Evolutionary conservation across 2,113 vertebrate genomes (phyloP).

Genomic region (Piprites chloris): DNA sequence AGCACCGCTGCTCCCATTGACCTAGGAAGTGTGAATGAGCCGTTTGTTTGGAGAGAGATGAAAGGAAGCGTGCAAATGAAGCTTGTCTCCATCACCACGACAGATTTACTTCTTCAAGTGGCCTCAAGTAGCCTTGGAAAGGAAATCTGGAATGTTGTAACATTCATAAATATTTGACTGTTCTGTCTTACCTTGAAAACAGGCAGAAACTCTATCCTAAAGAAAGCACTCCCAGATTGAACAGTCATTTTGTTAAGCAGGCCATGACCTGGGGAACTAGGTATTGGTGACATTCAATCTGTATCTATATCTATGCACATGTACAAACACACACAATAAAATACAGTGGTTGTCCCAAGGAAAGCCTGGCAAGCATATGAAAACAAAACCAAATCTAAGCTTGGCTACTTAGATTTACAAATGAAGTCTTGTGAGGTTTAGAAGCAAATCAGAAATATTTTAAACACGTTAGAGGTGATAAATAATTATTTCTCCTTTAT

Average conservation of each 20-base stretch:
- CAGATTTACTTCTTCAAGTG: slow-evolving; percentile 68
- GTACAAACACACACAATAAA: slow-evolving; percentile 43
- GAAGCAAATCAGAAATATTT: not conserved
- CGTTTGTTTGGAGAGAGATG: slow-evolving; percentile 56
- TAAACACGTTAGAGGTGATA: not conserved
- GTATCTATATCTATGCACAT: slow-evolving; percentile 28
- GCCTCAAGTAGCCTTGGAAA: slow-evolving; percentile 63
- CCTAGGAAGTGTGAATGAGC: slow-evolving; percentile 64
- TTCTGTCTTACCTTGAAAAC: slow-evolving; percentile 67
- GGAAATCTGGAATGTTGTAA: slow-evolving; percentile 67
- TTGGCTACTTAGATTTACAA: not conserved
- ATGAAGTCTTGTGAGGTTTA: not conserved
- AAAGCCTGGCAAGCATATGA: not conserved
- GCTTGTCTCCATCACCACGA: slow-evolving; percentile 59
- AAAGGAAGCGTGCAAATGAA: slow-evolving; percentile 58
- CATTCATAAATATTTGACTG: slow-evolving; percentile 66
- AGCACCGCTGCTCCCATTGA: not conserved
- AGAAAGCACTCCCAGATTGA: slow-evolving; percentile 52
- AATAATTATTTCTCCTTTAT: not conserved
- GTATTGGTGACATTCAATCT: slow-evolving; percentile 47
- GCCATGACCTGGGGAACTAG: slow-evolving; percentile 24
- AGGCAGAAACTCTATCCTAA: slow-evolving; percentile 64
- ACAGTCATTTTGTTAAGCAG: slow-evolving; percentile 63
- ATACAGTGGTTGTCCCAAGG: not conserved
- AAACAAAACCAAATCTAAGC: slow-evolving; percentile 1